phyloP scores from a whole-genome alignment of 2,888 invertebrate genomes.

The Nineta flava region DNA sequence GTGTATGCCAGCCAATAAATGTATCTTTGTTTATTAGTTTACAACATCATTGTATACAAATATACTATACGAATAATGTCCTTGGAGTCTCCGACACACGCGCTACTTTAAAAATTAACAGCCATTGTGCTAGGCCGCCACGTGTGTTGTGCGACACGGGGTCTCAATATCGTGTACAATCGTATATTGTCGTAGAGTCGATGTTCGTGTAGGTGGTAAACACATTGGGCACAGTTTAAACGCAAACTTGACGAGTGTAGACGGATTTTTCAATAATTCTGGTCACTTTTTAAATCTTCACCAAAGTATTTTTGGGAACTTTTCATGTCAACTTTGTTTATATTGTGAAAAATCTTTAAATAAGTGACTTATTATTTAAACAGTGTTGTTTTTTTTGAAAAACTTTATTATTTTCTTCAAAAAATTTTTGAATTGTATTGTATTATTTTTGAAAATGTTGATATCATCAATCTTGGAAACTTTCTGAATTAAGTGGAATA shows the following conservation, averaged over 20 bases:
- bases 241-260: not conserved
- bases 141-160: slow-evolving; percentile 10
- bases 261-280: too few relatives aligned
- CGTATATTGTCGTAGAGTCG: not conserved
- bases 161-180: slow-evolving; percentile 7
- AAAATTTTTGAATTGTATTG: not conserved
- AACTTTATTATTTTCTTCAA: not conserved
- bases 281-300: too few relatives aligned
- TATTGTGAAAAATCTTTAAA: too few relatives aligned
- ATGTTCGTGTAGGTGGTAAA: slow-evolving; percentile 23
- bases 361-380: too few relatives aligned
- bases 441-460: not conserved
- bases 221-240: slow-evolving; percentile 6
- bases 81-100: slow-evolving; percentile 8
- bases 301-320: too few relatives aligned
- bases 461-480: not conserved
- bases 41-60: not conserved
- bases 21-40: not conserved
- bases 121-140: slow-evolving; percentile 7
- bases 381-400: not conserved
- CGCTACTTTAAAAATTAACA: not conserved
- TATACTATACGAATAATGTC: slow-evolving; percentile 2
- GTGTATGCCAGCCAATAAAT: too few relatives aligned
- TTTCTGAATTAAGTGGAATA: not conserved
- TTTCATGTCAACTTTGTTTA: too few relatives aligned